Percentiles rank a stretch among this genome's conserved stretches.
These are phyloP conservation scores for Lithophane semibrunnea DNA, from an alignment of 2,888 invertebrate species.

Conservation along the genomic window DNA sequence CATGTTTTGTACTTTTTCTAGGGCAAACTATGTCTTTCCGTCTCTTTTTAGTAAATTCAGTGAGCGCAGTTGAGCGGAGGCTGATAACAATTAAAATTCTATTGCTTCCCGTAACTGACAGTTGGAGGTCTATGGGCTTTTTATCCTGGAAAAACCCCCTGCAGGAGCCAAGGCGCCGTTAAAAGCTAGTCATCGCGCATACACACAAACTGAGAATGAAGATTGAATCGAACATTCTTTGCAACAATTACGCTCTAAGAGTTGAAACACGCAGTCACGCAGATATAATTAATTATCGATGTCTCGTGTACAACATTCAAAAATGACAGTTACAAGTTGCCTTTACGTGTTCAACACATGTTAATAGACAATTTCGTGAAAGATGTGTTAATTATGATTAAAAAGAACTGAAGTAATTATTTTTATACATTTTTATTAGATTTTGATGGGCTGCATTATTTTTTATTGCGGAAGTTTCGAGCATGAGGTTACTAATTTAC, in stretches of 20 bases:
- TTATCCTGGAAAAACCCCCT: too few relatives aligned
- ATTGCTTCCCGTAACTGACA: too few relatives aligned
- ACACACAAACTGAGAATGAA: neutral
- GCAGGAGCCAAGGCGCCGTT: too few relatives aligned
- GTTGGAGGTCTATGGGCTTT: neutral
- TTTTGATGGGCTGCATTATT: neutral
- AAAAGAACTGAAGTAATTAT: neutral
- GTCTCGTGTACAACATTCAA: neutral
- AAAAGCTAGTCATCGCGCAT: neutral
- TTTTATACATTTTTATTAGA: neutral
- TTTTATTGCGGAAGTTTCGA: neutral
- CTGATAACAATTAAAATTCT: too few relatives aligned
- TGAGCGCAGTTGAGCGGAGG: too few relatives aligned
- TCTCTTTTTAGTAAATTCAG: too few relatives aligned
- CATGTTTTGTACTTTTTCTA: too few relatives aligned
- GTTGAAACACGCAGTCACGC: slow-evolving; percentile 3
- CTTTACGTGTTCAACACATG: slow-evolving; percentile 1
- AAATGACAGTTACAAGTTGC: neutral
- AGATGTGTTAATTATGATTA: neutral
- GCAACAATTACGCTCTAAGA: slow-evolving; percentile 1
- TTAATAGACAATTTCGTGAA: neutral
- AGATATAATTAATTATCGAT: slow-evolving; percentile 1
- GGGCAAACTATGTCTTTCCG: too few relatives aligned
- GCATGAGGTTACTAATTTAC: neutral
- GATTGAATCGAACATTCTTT: neutral